Evolutionary conservation across 1,140 invertebrate species (phyloP), one percentile per base, ranked within the genome.

Genomic region (Aethina tumida): DNA sequence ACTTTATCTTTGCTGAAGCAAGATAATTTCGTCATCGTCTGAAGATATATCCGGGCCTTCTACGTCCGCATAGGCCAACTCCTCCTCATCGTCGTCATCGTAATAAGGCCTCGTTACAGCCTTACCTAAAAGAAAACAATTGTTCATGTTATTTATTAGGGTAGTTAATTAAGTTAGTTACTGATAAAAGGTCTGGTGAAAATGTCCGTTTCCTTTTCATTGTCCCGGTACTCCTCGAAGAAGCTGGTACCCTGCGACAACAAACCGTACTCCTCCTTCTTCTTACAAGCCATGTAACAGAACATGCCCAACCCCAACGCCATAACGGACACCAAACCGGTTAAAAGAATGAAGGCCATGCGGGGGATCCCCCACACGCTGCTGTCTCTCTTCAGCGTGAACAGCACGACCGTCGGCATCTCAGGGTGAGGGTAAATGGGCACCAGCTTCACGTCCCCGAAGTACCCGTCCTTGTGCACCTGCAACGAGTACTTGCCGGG

Each of bases 301-400:
- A 66, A 67, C 16, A 65, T 61, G 0, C 56, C 63, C 22, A 62
- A 24, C 6, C 54, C 51, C 19, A 69, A 59, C 38, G 67, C 39
- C 2, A 50, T 40, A 6, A 68, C 60, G 2, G 62, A 65, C 13
- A 70, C 50, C 21, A 66, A 64, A 30, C 83, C 81, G 41, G 76
- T 62, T 2, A 84, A 50, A 41, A 84, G 69, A 25, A 87, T 72
- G 53, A 88, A 88, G 1, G 78, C 65, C 5, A 81, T 60, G 20
- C 81, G 65, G 0, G 84, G 78, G 63, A 89, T 63, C 1, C 84
- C 84, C 40, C 79, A 60, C 18, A 88, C 68, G 25, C 61, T 69
- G 36, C 77, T 74, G 54, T 86, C 74, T 15, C 62, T 63, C 17
- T 68, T 65, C 34, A 89, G 53, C 39, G 75, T 77, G 24, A 87